These are phyloP conservation scores for Phyllotreta cruciferae DNA, from an alignment of 2,888 invertebrate species.

Conservation along the genomic window DNA sequence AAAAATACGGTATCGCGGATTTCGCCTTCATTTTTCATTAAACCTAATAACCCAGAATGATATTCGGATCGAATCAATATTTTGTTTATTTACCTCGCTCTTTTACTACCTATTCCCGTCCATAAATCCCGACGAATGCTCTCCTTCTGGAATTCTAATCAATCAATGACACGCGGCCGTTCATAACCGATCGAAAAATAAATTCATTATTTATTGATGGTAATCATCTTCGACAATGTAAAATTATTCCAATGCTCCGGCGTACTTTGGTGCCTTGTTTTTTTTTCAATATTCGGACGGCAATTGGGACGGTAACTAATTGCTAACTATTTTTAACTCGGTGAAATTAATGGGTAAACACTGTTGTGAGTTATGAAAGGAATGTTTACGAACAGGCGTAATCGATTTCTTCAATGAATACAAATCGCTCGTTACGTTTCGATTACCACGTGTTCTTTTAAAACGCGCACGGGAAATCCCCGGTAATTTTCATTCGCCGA, in stretches of 20 bases:
- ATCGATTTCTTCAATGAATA: conserved; percentile 10
- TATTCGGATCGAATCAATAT: conserved; percentile 27
- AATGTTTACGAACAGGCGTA: conserved; percentile 3
- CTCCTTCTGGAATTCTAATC: conserved; percentile 33
- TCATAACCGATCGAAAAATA: conserved; percentile 35
- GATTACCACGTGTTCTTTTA: no score
- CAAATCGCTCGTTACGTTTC: not conserved
- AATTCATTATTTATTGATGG: conserved; percentile 39
- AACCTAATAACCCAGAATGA: conserved; percentile 26
- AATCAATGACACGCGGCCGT: conserved; percentile 36
- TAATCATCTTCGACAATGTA: conserved; percentile 36
- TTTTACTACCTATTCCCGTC: conserved; percentile 1
- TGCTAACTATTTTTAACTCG: conserved; percentile 1
- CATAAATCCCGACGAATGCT: conserved; percentile 17
- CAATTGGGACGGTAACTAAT: conserved; percentile 1
- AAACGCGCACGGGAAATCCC: not conserved
- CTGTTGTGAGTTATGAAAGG: conserved; percentile 6
- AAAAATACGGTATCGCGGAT: conserved; percentile 24
- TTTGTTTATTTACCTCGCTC: conserved; percentile 19
- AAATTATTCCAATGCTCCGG: conserved; percentile 29
- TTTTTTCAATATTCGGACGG: conserved; percentile 9
- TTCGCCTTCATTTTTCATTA: conserved; percentile 30
- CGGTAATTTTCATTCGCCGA: not conserved
- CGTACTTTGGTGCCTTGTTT: conserved; percentile 8
- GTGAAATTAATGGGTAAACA: conserved; percentile 11